Base-by-base conservation (phyloP, 2,888 invertebrate species). In the Tiphia femorata region DNA sequence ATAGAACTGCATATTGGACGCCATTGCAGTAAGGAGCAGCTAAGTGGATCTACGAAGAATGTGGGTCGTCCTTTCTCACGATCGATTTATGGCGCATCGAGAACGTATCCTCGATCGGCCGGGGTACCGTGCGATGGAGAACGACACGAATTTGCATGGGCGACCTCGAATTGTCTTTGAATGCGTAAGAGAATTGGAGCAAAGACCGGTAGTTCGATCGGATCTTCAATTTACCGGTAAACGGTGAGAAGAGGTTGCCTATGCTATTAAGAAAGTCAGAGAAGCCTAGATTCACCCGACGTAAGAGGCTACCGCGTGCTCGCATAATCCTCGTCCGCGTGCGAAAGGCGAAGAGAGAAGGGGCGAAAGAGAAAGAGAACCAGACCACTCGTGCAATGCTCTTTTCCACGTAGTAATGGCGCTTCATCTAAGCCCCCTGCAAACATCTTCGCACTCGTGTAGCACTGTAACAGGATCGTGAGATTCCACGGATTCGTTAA, bases 101-200 rank as follows among this genome's bases (percentile, higher is more conserved):
- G n/a, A n/a, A n/a, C n/a, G n/a, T n/a, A n/a, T n/a, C n/a, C n/a
- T n/a, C n/a, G n/a, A n/a, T n/a, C n/a, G n/a, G n/a, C n/a, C n/a
- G n/a, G n/a, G n/a, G n/a, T n/a, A n/a, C n/a, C n/a, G n/a, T n/a
- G n/a, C n/a, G n/a, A n/a, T n/a, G n/a, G n/a, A n/a, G n/a, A n/a
- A n/a, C n/a, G n/a, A n/a, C 30, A 17, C 40, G 27, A 64, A 58
- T 64, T 64, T 19, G 56, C 29, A 23, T 46, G 37, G 38, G 37
- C 48, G 58, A 63, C 67, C 64, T 64, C 53, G 56, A 67, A 67
- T 43, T n/a, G n/a, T n/a, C n/a, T n/a, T n/a, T n/a, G n/a, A n/a
- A n/a, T n/a, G n/a, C n/a, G 41, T 27, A 46, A 50, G 48, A 51
- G 42, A 67, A 67, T 54, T 58, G 23, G 62, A 65, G 58, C 60